Evolutionary conservation across 2,113 vertebrate species (phyloP).

Genomic region (Microtus richardsoni): DNA sequence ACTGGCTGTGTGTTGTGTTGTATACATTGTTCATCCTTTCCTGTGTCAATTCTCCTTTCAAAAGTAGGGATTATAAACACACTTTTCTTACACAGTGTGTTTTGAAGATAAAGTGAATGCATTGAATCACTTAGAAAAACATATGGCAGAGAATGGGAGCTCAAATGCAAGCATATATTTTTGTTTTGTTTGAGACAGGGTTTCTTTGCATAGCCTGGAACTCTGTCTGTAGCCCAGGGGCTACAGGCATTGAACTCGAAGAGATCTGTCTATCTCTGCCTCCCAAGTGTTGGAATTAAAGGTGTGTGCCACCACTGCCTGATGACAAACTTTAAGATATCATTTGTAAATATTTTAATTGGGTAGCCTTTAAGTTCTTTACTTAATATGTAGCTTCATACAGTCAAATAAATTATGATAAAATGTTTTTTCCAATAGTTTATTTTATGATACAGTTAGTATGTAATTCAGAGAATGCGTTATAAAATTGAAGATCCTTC

Average conservation of each 20-base stretch:
- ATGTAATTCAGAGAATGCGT: neutral
- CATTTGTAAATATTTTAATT: constrained; percentile 8
- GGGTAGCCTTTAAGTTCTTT: neutral
- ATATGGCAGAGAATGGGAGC: neutral
- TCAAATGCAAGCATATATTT: neutral
- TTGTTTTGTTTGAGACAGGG: too few relatives aligned
- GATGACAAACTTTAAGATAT: neutral
- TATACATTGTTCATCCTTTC: neutral
- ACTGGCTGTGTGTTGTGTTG: neutral
- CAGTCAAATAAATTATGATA: neutral
- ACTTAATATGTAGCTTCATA: neutral
- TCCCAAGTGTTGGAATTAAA: too few relatives aligned
- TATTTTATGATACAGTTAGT: constrained; percentile 37
- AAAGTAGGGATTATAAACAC: neutral
- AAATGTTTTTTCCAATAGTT: neutral
- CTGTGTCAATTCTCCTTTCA: neutral
- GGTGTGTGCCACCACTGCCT: too few relatives aligned
- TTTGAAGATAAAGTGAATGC: neutral
- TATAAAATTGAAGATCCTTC: neutral
- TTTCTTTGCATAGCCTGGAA: too few relatives aligned
- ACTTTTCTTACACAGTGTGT: neutral
- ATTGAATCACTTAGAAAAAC: neutral
- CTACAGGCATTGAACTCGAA: too few relatives aligned
- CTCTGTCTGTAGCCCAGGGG: too few relatives aligned
- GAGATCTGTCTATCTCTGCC: too few relatives aligned